Base-by-base conservation (phyloP, 2,888 invertebrate species). In the Mylabris sibirica region DNA sequence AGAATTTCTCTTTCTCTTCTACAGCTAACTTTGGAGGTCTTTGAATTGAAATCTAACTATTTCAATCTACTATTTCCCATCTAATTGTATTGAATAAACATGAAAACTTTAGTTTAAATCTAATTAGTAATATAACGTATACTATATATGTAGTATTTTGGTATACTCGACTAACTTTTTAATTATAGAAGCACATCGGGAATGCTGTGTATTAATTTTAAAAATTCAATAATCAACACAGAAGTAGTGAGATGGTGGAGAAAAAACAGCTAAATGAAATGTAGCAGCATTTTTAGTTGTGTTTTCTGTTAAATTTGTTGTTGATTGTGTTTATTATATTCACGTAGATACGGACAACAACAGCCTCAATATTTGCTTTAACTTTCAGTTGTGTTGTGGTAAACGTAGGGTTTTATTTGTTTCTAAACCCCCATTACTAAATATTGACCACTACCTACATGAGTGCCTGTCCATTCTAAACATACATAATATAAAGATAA, bases 371-470 rank as follows among this genome's bases (percentile, higher is more conserved):
- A 67, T 70, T 70, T 70, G 62, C 70, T 49, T 70, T 70, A 66
- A 64, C 67, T 64, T 72, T 72, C 69, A 66, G 69, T 74, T 69
- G 68, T 74, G 70, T 72, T 74, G 72, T 72, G 66, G 68, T 71
- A 72, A 71, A 71, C 72, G 69, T 26, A 38, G 44, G 71, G 65
- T 71, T 71, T 71, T 72, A 72, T 74, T 74, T 69, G 71, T 69
- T 74, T 74, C 68, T 67, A 67, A 70, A 69, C 70, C 69, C 69
- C 72, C 69, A 71, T 74, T 71, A 72, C 69, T 71, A 72, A 74
- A 74, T 74, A 74, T 72, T 74, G 74, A 74, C 71, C 44, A 44
- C 44, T 44, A 60, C 59, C 20, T 59, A 69, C 57, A 61, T 60
- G 67, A 59, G 64, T 67, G 60, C 59, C 24, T 60, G 60, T 61